Percentiles rank a stretch among this genome's conserved stretches.
Conservation (phyloP, 2,113 vertebrate species). For the Lepidothrix coronata region DNA sequence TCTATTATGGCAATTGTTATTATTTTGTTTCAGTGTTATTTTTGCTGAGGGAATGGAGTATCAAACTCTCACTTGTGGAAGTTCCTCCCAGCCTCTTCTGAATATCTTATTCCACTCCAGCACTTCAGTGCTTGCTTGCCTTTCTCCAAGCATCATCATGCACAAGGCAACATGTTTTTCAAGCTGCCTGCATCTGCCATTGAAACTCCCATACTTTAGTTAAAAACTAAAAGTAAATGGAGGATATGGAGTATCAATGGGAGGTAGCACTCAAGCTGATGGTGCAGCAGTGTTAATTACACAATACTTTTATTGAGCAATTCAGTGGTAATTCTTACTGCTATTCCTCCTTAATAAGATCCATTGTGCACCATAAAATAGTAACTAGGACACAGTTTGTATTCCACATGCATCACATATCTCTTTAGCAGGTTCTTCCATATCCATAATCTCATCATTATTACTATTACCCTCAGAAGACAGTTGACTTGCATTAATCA, state of each 20-base stretch:
- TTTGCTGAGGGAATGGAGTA: background rate
- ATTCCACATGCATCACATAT: conserved; percentile 76
- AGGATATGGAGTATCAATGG: conserved; percentile 71
- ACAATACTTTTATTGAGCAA: conserved; percentile 81
- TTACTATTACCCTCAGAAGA: conserved; percentile 82
- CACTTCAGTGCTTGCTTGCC: background rate
- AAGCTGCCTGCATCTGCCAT: conserved; percentile 19
- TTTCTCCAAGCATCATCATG: background rate
- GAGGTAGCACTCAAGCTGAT: conserved; percentile 74
- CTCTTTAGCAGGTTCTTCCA: conserved; percentile 80
- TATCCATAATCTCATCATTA: conserved; percentile 83
- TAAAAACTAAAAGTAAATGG: conserved; percentile 71
- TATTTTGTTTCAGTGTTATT: background rate
- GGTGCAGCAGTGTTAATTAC: conserved; percentile 78
- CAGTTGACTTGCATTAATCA: conserved; percentile 82
- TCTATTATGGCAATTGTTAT: background rate
- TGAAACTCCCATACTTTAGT: conserved; percentile 60
- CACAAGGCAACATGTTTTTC: conserved; percentile 23
- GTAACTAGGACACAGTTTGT: conserved; percentile 80
- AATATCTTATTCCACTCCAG: background rate
- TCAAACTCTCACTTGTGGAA: background rate
- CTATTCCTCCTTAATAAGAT: conserved; percentile 83
- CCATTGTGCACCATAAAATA: conserved; percentile 83
- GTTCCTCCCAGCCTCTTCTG: background rate
- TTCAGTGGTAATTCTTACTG: conserved; percentile 78